Base-by-base conservation (phyloP, 2,113 vertebrate species). In the Phaethornis superciliosus region DNA sequence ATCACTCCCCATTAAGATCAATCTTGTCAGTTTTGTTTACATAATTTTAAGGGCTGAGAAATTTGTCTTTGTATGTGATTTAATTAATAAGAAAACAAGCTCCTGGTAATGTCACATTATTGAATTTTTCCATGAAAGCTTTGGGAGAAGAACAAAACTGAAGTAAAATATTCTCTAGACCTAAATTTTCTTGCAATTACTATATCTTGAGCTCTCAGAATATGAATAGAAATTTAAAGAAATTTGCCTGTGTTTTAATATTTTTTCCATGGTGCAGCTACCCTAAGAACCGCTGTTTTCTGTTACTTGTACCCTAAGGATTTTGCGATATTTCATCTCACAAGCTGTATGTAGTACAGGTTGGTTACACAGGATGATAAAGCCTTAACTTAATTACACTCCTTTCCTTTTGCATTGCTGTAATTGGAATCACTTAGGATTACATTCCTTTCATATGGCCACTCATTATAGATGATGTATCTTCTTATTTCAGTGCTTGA, bases 1-100 rank as follows among this genome's bases (percentile, higher is more conserved):
- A 83, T 78, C 82, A 81, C 22, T 75, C 71, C 28, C 52, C 21
- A 74, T 85, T 81, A 82, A 68, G 47, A 82, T 91, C 59, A 95
- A 77, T 52, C 28, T 77, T 86, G 6, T 74, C 42, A 76, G 70
- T 81, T 90, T 94, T 81, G 15, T 81, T 85, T 54, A 81, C 23
- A 44, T 6, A 47, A 74, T 85, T 96, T 91, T 85, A 88, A 88
- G 37, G 60, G 11, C 21, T 85, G 21, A 78, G 52, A 78, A 76
- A 79, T 79, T 81, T 89, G 58, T 72, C 51, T 74, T 70, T 49
- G 32, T 35, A 12, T 83, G 40, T 47, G 32, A 94, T 90, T 85
- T 81, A 83, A 93, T 81, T 74, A 91, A 83, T 86, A 93, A 52
- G 90, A 93, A 95, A 96, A 75, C 15, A 88, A 88, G 44, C 8